Evolutionary conservation across 2,797 vertebrate genomes (phyloP).

Genomic region (Dicrostonyx torquatus): DNA sequence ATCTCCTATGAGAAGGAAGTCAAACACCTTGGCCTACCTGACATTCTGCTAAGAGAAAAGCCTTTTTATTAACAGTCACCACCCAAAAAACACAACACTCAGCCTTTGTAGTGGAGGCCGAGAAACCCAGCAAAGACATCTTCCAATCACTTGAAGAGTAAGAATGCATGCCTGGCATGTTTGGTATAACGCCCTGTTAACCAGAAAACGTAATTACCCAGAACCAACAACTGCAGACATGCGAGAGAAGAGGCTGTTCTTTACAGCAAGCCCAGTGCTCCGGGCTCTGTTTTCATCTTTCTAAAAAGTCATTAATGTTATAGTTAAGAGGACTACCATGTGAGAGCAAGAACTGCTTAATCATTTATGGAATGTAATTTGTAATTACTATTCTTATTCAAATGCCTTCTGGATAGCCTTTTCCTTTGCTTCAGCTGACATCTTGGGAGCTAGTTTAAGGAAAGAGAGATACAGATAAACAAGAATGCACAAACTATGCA

Average conservation of each 20-base stretch:
- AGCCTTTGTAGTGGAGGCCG: background rate
- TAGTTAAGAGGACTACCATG: slow-evolving; percentile 22
- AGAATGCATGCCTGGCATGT: slow-evolving; percentile 24
- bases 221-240: slow-evolving; percentile 39
- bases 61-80: background rate
- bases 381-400: background rate
- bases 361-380: background rate
- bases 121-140: slow-evolving; percentile 26
- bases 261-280: slow-evolving; percentile 19
- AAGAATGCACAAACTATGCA: background rate
- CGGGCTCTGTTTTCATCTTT: slow-evolving; percentile 20
- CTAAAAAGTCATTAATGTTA: background rate
- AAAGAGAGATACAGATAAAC: slow-evolving; percentile 27
- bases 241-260: slow-evolving; percentile 2
- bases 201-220: slow-evolving; percentile 41
- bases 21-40: background rate
- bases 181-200: slow-evolving; percentile 48
- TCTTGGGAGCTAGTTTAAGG: slow-evolving; percentile 3
- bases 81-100: background rate
- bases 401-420: background rate
- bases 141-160: slow-evolving; percentile 38
- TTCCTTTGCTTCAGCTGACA: background rate
- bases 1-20: background rate
- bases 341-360: background rate
- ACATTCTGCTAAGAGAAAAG: slow-evolving; percentile 21